A percentile compares a stretch with the other conserved stretches of the same genome.
phyloP scores from a whole-genome alignment of 2,113 vertebrate genomes.

The Lepus timidus region DNA sequence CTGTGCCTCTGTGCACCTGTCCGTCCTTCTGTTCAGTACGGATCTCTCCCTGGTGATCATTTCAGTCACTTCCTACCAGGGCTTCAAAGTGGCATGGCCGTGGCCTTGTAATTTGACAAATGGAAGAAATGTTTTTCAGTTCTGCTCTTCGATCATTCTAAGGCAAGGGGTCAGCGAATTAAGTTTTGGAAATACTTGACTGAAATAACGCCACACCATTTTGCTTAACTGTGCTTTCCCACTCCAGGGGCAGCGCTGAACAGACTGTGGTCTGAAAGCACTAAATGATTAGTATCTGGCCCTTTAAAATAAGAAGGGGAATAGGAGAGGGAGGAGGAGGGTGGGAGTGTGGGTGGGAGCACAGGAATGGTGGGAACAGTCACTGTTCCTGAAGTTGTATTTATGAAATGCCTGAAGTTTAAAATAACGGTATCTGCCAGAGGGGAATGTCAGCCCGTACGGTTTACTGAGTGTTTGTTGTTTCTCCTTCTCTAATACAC shows the following conservation, averaged over 20 bases:
- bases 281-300: background rate
- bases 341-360: too few species aligned
- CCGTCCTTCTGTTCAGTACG: background rate
- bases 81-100: background rate
- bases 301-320: background rate
- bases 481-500: background rate
- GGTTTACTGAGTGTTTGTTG: constrained; percentile 7
- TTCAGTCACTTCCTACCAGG: background rate
- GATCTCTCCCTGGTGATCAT: background rate
- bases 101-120: constrained; percentile 6
- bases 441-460: background rate
- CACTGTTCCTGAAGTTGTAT: too few species aligned
- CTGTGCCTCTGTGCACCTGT: too few species aligned
- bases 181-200: constrained; percentile 26
- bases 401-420: too few species aligned
- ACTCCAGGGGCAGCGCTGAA: background rate
- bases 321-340: too few species aligned
- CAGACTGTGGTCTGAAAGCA: background rate
- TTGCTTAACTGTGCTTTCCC: background rate
- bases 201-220: background rate
- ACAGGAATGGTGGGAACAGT: too few species aligned
- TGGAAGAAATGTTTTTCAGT: constrained; percentile 41
- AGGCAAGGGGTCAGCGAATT: background rate
- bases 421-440: too few species aligned
- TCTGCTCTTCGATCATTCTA: constrained; percentile 25